Evolutionary conservation across 2,113 vertebrate species (phyloP).

Genomic region (Phyllostomus discolor): DNA sequence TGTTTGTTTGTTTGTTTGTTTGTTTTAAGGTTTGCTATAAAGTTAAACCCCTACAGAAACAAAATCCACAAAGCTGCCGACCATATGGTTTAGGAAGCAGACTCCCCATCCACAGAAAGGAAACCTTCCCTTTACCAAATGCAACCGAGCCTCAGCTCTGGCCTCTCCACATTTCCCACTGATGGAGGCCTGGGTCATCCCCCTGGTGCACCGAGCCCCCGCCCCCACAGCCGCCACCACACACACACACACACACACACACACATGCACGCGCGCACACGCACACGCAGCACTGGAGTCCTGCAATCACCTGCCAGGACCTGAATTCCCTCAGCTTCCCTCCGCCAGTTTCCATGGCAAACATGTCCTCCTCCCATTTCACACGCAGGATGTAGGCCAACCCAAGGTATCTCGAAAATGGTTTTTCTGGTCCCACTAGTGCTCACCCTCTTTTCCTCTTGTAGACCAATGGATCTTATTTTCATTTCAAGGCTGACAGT

Average conservation of each 20-base stretch:
- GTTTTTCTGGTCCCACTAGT: background rate
- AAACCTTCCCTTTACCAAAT: background rate
- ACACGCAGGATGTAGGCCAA: slow-evolving; percentile 17
- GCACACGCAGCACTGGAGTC: background rate
- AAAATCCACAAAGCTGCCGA: background rate
- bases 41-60: background rate
- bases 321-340: background rate
- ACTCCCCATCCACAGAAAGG: background rate
- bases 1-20: background rate
- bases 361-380: background rate
- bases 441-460: background rate
- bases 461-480: background rate
- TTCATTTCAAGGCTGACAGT: background rate
- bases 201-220: background rate
- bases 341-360: background rate
- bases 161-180: background rate
- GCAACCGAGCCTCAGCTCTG: background rate
- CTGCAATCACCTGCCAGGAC: background rate
- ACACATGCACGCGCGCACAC: no score
- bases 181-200: background rate
- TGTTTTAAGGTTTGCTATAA: background rate
- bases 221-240: no score
- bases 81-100: background rate
- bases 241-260: no score
- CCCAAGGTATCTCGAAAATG: background rate